Evolutionary conservation across 2,888 invertebrate genomes (phyloP).

Genomic region (Xestia sexstrigata): DNA sequence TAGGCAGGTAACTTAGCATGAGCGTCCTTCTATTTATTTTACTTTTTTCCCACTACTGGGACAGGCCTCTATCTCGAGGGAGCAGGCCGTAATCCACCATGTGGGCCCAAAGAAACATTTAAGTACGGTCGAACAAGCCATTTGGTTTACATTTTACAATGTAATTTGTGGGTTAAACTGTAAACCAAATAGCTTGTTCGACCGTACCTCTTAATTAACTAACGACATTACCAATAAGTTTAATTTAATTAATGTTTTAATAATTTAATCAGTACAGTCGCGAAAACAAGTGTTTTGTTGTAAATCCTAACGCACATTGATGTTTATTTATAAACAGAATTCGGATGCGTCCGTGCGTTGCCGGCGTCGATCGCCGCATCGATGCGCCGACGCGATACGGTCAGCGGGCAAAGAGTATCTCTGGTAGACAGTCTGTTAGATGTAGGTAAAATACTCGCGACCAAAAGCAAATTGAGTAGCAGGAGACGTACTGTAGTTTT

Average conservation of each 20-base stretch:
- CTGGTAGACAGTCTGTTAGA: background rate
- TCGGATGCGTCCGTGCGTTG: conserved; percentile 60
- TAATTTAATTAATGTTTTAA: conserved; percentile 1
- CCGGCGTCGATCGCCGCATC: conserved; percentile 70
- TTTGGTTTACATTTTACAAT: too few species aligned
- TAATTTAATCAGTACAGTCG: conserved; percentile 46
- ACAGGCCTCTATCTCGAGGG: background rate
- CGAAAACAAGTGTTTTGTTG: conserved; percentile 48
- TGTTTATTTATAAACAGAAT: conserved; percentile 79
- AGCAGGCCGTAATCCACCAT: background rate
- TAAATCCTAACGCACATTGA: conserved; percentile 56
- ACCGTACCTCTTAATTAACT: background rate
- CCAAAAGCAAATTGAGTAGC: too few species aligned
- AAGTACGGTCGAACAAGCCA: too few species aligned
- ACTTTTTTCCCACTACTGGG: background rate
- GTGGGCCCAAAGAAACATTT: background rate
- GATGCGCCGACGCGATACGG: conserved; percentile 80
- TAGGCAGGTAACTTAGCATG: background rate
- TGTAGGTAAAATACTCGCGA: conserved; percentile 50
- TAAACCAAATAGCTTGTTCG: too few species aligned
- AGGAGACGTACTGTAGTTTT: background rate
- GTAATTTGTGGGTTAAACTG: too few species aligned
- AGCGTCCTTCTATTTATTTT: background rate
- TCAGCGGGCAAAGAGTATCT: conserved; percentile 69
- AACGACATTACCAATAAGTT: background rate